Conservation (phyloP, 1,140 invertebrate genomes). For the Drosophila carrolli region DNA sequence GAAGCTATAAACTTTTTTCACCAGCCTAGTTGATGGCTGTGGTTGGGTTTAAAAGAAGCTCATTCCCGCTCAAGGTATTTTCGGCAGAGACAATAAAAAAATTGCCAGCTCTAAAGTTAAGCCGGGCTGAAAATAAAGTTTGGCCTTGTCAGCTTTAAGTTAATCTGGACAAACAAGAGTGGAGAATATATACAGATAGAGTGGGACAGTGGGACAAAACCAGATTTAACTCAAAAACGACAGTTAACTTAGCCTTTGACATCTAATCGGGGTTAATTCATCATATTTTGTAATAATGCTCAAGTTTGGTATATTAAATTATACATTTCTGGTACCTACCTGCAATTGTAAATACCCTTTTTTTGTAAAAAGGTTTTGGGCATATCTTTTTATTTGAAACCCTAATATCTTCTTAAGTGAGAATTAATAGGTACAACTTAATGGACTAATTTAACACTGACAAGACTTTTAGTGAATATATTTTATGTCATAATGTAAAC, state of each 20-base stretch:
- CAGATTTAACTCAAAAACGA: constrained; percentile 31
- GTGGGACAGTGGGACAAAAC: background rate
- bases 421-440: no score
- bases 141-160: constrained; percentile 37
- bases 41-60: constrained; percentile 2
- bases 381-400: no score
- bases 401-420: no score
- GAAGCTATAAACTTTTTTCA: constrained; percentile 34
- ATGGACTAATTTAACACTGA: no score
- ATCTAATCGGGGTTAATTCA: constrained; percentile 20
- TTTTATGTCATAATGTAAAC: no score
- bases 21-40: constrained; percentile 26
- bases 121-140: constrained; percentile 44
- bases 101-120: constrained; percentile 32
- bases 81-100: constrained; percentile 30
- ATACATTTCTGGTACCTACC: no score
- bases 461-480: no score
- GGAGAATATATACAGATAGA: background rate
- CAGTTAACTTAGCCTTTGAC: constrained; percentile 26
- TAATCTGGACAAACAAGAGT: constrained; percentile 10
- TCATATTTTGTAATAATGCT: constrained; percentile 43
- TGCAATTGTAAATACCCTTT: no score
- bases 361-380: no score
- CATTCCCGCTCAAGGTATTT: constrained; percentile 26
- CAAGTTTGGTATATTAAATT: constrained; percentile 20